These are phyloP conservation scores for Lepus timidus DNA, from an alignment of 2,113 vertebrate species.

Conservation along the genomic window DNA sequence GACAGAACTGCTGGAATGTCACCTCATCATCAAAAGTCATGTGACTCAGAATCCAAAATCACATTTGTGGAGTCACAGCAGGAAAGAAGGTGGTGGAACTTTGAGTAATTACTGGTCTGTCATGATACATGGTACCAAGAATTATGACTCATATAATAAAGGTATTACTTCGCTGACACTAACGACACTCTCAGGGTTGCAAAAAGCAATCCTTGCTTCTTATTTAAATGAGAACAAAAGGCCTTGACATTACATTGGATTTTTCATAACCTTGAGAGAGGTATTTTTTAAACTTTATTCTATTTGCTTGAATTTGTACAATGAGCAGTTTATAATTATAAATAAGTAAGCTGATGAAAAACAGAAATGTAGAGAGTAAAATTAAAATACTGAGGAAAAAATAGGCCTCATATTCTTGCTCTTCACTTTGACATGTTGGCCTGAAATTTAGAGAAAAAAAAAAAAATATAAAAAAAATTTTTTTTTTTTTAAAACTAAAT, in stretches of 20 bases:
- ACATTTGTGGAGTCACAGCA: background rate
- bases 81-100: slow-evolving; percentile 13
- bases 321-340: slow-evolving; percentile 44
- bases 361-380: background rate
- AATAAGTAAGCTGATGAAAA: slow-evolving; percentile 8
- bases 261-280: slow-evolving; percentile 30
- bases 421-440: background rate
- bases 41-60: slow-evolving; percentile 29
- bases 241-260: background rate
- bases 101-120: slow-evolving; percentile 55
- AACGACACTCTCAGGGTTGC: slow-evolving; percentile 51
- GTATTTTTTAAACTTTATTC: slow-evolving; percentile 18
- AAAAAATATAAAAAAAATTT: no score
- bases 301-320: slow-evolving; percentile 52
- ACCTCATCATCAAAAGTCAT: background rate
- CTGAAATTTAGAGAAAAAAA: background rate
- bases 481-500: background rate
- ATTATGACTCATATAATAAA: slow-evolving; percentile 66
- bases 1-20: background rate
- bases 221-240: slow-evolving; percentile 59
- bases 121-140: slow-evolving; percentile 16
- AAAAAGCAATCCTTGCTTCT: slow-evolving; percentile 46
- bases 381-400: background rate
- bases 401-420: background rate
- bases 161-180: slow-evolving; percentile 34